Evolutionary conservation across 2,888 invertebrate species (phyloP).

Genomic region (Sphecodes monilicornis): DNA sequence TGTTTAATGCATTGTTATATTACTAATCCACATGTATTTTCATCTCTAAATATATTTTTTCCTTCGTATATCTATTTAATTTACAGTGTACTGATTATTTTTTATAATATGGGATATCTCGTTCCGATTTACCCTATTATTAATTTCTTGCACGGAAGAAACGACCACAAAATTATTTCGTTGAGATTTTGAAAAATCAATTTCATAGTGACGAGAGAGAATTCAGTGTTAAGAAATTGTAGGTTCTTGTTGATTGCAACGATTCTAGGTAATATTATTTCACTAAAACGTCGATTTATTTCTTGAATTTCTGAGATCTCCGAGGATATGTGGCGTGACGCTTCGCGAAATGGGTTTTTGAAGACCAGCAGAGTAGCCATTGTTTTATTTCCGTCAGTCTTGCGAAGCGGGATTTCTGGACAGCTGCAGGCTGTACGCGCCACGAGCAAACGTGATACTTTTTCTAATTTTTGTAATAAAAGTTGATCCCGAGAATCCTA

Average conservation of each 20-base stretch:
- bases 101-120: no score
- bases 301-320: background rate
- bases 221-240: background rate
- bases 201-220: background rate
- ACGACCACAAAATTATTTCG: background rate
- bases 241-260: background rate
- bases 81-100: no score
- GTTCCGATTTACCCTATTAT: no score
- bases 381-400: background rate
- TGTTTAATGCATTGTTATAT: no score
- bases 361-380: background rate
- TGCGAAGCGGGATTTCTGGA: background rate
- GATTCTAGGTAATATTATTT: background rate
- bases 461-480: constrained; percentile 1
- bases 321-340: background rate
- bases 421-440: background rate
- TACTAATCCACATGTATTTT: no score
- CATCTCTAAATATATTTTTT: no score
- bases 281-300: background rate
- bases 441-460: background rate
- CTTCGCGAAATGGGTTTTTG: background rate
- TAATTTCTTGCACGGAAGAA: no score
- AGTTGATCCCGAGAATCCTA: background rate
- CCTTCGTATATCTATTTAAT: no score
- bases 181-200: background rate